phyloP scores from a whole-genome alignment of 2,797 vertebrate species.

The Falco biarmicus region DNA sequence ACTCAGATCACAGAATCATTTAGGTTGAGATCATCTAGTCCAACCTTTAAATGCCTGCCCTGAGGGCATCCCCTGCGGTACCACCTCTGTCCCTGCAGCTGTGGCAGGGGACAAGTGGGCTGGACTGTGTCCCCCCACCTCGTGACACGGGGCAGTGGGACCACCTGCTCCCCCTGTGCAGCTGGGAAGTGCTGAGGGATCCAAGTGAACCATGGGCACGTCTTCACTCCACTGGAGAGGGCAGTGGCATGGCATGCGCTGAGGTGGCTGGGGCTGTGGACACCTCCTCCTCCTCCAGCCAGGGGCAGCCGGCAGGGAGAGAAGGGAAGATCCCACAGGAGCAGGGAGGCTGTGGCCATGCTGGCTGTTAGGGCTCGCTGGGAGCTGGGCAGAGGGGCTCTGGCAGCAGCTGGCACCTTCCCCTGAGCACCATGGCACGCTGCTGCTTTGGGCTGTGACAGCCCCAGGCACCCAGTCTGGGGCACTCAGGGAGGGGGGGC shows the following conservation, averaged over 20 bases:
- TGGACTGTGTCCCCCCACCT: accelerated
- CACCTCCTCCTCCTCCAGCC: not conserved
- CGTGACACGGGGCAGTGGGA: not conserved
- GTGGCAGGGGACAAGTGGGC: not conserved
- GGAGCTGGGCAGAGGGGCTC: not conserved
- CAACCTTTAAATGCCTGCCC: too few relatives aligned
- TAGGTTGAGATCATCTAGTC: too few relatives aligned
- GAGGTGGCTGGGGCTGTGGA: not conserved
- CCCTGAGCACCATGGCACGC: accelerated
- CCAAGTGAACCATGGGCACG: accelerated
- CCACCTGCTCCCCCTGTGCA: not conserved
- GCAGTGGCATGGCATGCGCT: not conserved
- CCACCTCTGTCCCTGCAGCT: not conserved
- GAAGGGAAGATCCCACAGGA: not conserved
- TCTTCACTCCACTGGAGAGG: accelerated
- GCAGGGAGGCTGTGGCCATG: not conserved
- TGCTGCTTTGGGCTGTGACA: not conserved
- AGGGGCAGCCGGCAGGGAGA: not conserved
- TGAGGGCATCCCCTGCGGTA: not conserved
- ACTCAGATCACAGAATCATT: too few relatives aligned
- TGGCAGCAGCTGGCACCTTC: not conserved
- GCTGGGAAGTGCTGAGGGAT: not conserved
- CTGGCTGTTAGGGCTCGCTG: not conserved
- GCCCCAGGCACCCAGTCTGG: accelerated
- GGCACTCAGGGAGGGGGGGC: too few relatives aligned